A percentile compares a stretch with the other conserved stretches of the same genome.
These are phyloP conservation scores for Poeciliopsis occidentalis DNA, from an alignment of 2,113 vertebrate genomes.

Conservation along the genomic window DNA sequence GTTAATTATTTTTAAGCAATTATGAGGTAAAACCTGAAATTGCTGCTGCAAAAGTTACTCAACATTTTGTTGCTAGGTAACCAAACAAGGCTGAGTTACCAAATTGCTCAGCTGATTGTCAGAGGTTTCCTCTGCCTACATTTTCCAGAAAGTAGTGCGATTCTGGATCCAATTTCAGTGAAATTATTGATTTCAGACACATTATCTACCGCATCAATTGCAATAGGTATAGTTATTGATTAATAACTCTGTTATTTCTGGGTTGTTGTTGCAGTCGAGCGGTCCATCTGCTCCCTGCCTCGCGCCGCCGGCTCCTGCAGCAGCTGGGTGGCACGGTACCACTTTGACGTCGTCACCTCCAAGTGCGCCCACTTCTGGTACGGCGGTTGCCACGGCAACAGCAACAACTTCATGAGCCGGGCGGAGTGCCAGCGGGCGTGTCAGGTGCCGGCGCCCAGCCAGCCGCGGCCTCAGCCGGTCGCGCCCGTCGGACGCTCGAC, in stretches of 20 bases:
- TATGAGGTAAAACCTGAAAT: no score
- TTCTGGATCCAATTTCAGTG: no score
- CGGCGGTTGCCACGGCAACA: conserved; percentile 91
- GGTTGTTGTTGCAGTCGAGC: conserved; percentile 76
- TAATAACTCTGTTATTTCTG: not conserved
- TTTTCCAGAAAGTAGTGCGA: no score
- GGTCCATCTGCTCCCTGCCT: conserved; percentile 86
- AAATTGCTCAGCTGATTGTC: no score
- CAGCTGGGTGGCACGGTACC: conserved; percentile 87
- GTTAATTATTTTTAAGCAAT: no score
- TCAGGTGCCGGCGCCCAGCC: conserved; percentile 15
- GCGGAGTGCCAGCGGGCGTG: conserved; percentile 87
- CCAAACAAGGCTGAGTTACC: no score
- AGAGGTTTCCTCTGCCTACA: no score
- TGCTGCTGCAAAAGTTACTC: no score
- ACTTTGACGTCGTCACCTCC: conserved; percentile 83
- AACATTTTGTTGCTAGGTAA: no score
- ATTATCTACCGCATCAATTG: no score
- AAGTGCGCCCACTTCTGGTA: conserved; percentile 95
- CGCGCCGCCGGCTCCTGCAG: conserved; percentile 86
- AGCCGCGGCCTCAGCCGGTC: not conserved
- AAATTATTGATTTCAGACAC: no score
- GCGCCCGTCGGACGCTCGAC: not conserved
- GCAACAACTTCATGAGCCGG: conserved; percentile 87
- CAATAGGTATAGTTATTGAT: no score